Evolutionary conservation across 2,113 vertebrate species (phyloP).

Genomic region (Falcunculus frontatus): DNA sequence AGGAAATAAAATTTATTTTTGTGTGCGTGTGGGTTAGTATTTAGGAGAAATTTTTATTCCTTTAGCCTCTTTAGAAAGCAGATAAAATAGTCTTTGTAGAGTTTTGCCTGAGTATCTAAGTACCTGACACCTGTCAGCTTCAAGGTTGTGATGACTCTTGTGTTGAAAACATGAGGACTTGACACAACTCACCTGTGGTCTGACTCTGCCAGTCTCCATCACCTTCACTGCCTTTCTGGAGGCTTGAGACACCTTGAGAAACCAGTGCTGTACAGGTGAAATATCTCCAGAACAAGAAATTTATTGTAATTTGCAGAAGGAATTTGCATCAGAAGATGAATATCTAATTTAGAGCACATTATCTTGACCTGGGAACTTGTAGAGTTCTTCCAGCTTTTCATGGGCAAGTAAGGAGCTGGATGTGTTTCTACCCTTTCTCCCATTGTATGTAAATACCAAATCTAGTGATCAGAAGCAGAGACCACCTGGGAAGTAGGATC

Average conservation of each 20-base stretch:
- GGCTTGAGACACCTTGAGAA: not conserved
- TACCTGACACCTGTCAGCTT: not conserved
- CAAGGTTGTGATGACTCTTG: not conserved
- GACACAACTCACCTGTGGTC: not conserved
- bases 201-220: not conserved
- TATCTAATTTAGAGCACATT: not conserved
- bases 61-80: not conserved
- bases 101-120: not conserved
- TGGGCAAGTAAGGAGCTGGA: not conserved
- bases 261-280: not conserved
- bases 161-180: not conserved
- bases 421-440: not conserved
- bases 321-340: not conserved
- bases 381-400: not conserved
- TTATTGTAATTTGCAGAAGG: not conserved
- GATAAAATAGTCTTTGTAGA: not conserved
- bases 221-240: not conserved
- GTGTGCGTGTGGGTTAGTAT: not conserved
- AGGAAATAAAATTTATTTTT: not conserved
- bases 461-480: not conserved
- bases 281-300: not conserved
- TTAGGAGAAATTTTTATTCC: not conserved
- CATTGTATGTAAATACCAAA: not conserved
- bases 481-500: not conserved
- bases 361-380: not conserved